phyloP scores from a whole-genome alignment of 1,140 invertebrate genomes.

The Brachionus koreanus region DNA sequence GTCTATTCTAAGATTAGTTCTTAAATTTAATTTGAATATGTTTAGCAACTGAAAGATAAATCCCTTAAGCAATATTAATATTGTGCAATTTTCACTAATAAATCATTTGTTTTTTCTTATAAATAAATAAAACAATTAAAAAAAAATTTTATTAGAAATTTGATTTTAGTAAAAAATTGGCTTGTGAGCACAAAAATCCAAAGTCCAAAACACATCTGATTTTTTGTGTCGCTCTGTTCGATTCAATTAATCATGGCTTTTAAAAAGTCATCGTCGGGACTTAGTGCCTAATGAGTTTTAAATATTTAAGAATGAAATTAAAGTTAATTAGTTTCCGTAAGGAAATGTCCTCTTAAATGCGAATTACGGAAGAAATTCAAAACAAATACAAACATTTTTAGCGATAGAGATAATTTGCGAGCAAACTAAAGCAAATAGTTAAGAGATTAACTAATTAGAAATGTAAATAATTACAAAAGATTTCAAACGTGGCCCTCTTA shows the following conservation, averaged over 20 bases:
- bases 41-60: not conserved
- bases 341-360: not conserved
- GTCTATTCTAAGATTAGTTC: not conserved
- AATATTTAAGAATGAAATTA: not conserved
- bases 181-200: not conserved
- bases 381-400: not conserved
- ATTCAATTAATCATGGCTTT: not conserved
- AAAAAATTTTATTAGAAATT: not conserved
- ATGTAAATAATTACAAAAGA: conserved; percentile 27
- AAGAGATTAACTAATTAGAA: conserved; percentile 38
- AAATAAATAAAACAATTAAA: not conserved
- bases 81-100: not conserved
- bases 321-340: not conserved
- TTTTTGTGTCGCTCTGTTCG: not conserved
- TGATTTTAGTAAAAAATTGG: not conserved
- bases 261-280: not conserved
- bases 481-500: not conserved
- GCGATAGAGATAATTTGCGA: not conserved
- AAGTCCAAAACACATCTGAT: not conserved
- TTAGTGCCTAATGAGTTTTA: not conserved
- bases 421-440: conserved; percentile 21
- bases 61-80: conserved; percentile 2
- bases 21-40: not conserved
- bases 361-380: not conserved
- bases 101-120: not conserved